Percentiles rank a stretch among this genome's conserved stretches.
phyloP scores from a whole-genome alignment of 1,140 invertebrate genomes.

The Euschistus heros region DNA sequence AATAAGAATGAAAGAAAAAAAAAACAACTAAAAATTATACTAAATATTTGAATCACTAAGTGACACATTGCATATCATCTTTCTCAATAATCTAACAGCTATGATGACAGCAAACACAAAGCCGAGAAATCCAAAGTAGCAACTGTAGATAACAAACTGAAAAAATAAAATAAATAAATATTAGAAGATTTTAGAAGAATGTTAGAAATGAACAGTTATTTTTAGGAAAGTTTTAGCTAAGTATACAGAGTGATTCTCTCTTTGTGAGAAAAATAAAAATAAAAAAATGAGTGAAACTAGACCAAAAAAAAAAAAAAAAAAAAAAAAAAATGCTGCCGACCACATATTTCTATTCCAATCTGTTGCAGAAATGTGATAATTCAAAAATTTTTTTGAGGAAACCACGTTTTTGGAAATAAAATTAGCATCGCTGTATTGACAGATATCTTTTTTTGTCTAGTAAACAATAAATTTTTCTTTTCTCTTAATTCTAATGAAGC shows the following conservation, averaged over 20 bases:
- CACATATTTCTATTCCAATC: no score
- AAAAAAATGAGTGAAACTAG: background rate
- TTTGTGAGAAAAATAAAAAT: background rate
- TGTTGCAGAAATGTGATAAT: no score
- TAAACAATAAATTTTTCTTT: no score
- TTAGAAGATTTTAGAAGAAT: conserved; percentile 20
- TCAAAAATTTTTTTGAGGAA: background rate
- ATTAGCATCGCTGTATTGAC: no score
- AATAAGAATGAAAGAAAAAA: no score
- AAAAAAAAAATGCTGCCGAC: no score
- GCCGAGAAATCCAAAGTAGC: conserved; percentile 45
- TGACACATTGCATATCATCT: no score
- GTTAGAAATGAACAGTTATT: background rate
- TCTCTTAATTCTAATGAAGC: no score
- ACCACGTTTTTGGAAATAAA: background rate
- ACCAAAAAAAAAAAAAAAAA: no score
- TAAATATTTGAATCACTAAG: no score
- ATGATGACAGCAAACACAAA: conserved; percentile 20
- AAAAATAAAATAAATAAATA: conserved; percentile 31
- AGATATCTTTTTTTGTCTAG: no score
- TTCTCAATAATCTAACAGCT: background rate
- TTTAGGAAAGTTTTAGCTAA: background rate
- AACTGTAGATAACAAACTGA: conserved; percentile 51
- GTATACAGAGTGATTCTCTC: background rate
- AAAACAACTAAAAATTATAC: no score